Evolutionary conservation across 2,797 vertebrate species (phyloP), one percentile per base, ranked within the genome.

Genomic region (Silurus aristotelis): DNA sequence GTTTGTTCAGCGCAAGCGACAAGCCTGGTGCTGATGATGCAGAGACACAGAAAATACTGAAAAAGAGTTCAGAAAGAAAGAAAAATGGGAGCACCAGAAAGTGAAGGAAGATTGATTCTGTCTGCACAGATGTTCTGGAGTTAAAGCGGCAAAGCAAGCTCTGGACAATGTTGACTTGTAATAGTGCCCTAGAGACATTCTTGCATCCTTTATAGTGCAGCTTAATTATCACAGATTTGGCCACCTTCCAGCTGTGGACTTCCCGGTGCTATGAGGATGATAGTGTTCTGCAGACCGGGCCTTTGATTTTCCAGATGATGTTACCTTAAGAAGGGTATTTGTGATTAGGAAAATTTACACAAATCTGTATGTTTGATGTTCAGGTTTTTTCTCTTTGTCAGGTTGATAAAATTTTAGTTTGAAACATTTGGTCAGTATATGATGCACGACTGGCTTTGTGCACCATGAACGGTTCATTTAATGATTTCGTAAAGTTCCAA

Each of bases 151-250:
- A 89, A 83, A 64, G 84, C 80, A 87, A 86, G 93, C 94, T 92
- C 94, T 95, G 94, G 93, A 93, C 95, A 93, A 86, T 87, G 91
- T 90, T 91, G 91, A 78, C 8, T 87, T 83, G 89, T 92, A 91
- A 91, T 82, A 87, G 92, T 88, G 82, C 94, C 93, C 93, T 14
- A 12, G 92, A 93, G 94, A 92, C 86, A 84, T 77, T 2, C 1
- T 72, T 43, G 88, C 90, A 61, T 31, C 89, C 64, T 92, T 95
- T 92, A 88, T 90, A 90, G 94, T 93, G 90, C 89, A 91, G 90
- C 91, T 93, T 93, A 94, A 94, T 95, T 94, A 93, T 93, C 94
- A 94, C 89, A 90, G 93, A 93, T 95, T 95, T 92, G 90, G 92
- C 92, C 90, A 89, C 89, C 90, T 70, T 91, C 92, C 89, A 93